Conservation (phyloP, 53 echinoderm and acorn worm genomes). For the Stichopus horrens region DNA sequence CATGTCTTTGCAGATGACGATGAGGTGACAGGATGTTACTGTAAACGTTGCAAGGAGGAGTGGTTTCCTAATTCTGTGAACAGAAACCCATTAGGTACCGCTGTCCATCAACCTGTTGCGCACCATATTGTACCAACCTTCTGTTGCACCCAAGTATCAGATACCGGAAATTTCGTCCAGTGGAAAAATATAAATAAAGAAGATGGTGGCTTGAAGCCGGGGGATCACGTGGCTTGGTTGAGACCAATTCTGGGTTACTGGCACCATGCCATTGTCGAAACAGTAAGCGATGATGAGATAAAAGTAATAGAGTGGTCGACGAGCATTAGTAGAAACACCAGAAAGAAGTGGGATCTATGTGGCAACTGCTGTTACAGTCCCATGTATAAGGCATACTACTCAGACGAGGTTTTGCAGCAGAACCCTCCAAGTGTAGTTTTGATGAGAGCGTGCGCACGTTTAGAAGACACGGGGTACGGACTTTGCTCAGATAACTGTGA, state of each 20-base stretch:
- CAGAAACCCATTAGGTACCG: not conserved
- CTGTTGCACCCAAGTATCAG: constrained; percentile 20
- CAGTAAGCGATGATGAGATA: constrained; percentile 2
- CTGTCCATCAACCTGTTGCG: not conserved
- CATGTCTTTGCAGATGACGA: not conserved
- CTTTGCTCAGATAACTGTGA: constrained; percentile 64
- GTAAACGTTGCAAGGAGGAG: constrained; percentile 11
- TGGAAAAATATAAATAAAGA: constrained; percentile 26
- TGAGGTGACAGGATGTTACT: not conserved
- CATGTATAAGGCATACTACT: constrained; percentile 52
- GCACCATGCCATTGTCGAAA: constrained; percentile 63
- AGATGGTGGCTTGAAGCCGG: constrained; percentile 26
- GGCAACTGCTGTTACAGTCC: constrained; percentile 26
- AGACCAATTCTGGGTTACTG: constrained; percentile 29
- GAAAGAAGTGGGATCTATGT: not conserved
- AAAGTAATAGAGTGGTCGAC: constrained; percentile 36
- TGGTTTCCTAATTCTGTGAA: constrained; percentile 5
- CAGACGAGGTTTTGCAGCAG: constrained; percentile 3
- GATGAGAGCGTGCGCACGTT: constrained; percentile 51
- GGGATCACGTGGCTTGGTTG: constrained; percentile 63
- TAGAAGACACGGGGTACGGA: constrained; percentile 48
- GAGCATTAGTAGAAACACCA: not conserved
- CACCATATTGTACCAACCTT: not conserved
- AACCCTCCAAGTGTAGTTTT: constrained; percentile 54
- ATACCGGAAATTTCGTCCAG: constrained; percentile 16